These are phyloP conservation scores for Cepaea hortensis DNA, from an alignment of 2,888 invertebrate genomes.

Conservation along the genomic window DNA sequence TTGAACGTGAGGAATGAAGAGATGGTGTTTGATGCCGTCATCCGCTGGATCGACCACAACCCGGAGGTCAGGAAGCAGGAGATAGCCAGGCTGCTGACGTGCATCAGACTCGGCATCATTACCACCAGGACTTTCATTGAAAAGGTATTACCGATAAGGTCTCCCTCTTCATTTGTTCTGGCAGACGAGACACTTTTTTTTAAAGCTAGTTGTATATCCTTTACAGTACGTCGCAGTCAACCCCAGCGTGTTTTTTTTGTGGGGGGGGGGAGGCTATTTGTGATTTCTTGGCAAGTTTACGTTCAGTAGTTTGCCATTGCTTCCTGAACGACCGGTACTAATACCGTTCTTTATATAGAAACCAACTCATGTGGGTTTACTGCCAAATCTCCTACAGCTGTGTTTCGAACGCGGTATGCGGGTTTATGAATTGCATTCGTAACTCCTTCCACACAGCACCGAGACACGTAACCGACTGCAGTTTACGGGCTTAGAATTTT, in stretches of 20 bases:
- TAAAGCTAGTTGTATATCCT: not conserved
- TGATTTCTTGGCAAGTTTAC: too few relatives aligned
- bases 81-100: conserved; percentile 81
- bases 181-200: not conserved
- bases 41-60: conserved; percentile 89
- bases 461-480: too few relatives aligned
- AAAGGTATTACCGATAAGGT: conserved; percentile 68
- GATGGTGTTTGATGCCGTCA: conserved; percentile 78
- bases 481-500: too few relatives aligned
- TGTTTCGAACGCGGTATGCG: too few relatives aligned
- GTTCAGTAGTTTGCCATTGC: too few relatives aligned
- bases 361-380: too few relatives aligned
- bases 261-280: too few relatives aligned
- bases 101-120: conserved; percentile 79
- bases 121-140: conserved; percentile 94
- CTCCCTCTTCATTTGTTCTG: not conserved
- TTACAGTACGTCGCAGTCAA: not conserved
- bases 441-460: too few relatives aligned
- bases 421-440: too few relatives aligned
- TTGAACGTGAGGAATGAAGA: conserved; percentile 75
- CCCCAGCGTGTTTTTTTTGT: not conserved
- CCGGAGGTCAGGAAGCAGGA: conserved; percentile 84
- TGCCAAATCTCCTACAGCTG: too few relatives aligned
- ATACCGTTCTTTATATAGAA: too few relatives aligned
- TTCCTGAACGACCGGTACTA: too few relatives aligned